These are phyloP conservation scores for Erebia palarica DNA, from an alignment of 2,888 invertebrate genomes.

Conservation along the genomic window DNA sequence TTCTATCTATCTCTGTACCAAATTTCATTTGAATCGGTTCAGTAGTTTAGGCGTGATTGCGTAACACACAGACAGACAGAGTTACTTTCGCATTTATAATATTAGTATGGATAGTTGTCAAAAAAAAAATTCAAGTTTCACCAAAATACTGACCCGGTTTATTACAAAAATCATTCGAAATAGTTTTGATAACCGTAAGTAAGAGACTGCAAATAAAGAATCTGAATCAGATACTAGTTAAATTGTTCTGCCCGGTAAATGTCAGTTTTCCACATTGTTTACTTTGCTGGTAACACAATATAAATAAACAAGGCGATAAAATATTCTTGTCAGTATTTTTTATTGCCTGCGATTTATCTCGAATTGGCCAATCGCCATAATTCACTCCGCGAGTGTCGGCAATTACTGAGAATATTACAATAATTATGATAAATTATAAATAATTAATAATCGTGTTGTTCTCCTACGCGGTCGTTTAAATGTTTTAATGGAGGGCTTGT, in stretches of 20 bases:
- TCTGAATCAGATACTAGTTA: too few species aligned
- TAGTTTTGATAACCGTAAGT: too few species aligned
- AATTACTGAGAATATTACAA: slow-evolving; percentile 32
- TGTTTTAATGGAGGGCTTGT: background rate
- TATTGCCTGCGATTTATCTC: slow-evolving; percentile 29
- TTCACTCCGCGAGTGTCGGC: slow-evolving; percentile 25
- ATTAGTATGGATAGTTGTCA: too few species aligned
- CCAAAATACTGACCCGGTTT: too few species aligned
- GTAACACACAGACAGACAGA: too few species aligned
- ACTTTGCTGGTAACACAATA: background rate
- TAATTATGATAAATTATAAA: slow-evolving; percentile 34
- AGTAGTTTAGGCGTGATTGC: too few species aligned
- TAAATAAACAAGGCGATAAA: slow-evolving; percentile 22
- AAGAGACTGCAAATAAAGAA: too few species aligned
- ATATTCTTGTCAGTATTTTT: slow-evolving; percentile 28
- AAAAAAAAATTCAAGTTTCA: too few species aligned
- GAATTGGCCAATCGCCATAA: slow-evolving; percentile 32
- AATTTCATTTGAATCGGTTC: too few species aligned
- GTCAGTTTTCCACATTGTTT: background rate
- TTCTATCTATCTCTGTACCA: too few species aligned
- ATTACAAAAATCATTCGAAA: too few species aligned
- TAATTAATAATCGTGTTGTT: slow-evolving; percentile 19
- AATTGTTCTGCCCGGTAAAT: background rate
- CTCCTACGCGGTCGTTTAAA: slow-evolving; percentile 17
- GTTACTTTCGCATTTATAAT: too few species aligned